Evolutionary conservation across 2,113 vertebrate genomes (phyloP).

Genomic region (Gnathonemus echidnorhynchus): DNA sequence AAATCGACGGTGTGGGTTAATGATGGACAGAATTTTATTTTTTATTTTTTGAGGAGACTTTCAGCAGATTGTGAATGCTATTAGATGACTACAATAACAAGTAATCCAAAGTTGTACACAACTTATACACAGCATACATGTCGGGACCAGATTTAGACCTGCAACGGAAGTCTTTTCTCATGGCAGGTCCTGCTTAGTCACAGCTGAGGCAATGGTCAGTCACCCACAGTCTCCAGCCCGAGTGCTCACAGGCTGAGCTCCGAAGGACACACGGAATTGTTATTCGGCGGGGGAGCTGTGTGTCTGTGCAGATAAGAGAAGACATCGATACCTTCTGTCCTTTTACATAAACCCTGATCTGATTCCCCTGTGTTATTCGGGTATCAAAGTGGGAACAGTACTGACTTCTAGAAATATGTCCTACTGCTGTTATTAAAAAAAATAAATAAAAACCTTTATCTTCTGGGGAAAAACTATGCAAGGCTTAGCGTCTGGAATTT

Average conservation of each 20-base stretch:
- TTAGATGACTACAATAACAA: not conserved
- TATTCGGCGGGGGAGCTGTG: not conserved
- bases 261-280: not conserved
- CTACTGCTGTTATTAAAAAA: not conserved
- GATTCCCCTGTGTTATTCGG: not conserved
- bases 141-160: not conserved
- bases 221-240: not conserved
- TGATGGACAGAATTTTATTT: not conserved
- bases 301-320: conserved; percentile 6
- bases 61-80: not conserved
- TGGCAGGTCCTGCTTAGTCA: not conserved
- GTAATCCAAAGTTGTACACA: not conserved
- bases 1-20: not conserved
- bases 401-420: not conserved
- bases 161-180: not conserved
- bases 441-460: not conserved
- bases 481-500: not conserved
- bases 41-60: not conserved
- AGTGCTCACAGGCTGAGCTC: not conserved
- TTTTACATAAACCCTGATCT: not conserved
- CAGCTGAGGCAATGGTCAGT: not conserved
- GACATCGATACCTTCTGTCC: conserved; percentile 6
- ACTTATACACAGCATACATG: not conserved
- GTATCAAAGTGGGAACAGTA: not conserved
- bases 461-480: not conserved